Percentiles rank a stretch among this genome's conserved stretches.
These are phyloP conservation scores for Caenorhabditis brenneri DNA, from an alignment of 1,140 invertebrate genomes.

Conservation along the genomic window DNA sequence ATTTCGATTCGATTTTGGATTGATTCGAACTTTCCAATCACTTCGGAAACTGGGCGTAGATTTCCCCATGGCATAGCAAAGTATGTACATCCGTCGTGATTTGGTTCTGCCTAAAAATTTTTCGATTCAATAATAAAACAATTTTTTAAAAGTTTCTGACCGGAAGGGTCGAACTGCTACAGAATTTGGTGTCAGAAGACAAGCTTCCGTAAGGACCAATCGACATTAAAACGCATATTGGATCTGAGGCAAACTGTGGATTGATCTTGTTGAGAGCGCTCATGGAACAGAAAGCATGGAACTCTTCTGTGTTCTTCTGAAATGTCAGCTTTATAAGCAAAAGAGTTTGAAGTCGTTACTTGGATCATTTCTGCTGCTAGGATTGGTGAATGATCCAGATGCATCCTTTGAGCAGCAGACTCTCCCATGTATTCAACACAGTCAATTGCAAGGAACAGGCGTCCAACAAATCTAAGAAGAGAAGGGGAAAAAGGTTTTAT, in stretches of 20 bases:
- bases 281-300: constrained; percentile 62
- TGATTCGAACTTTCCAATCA: constrained; percentile 57
- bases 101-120: constrained; percentile 61
- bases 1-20: constrained; percentile 55
- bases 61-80: constrained; percentile 68
- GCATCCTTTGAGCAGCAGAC: background rate
- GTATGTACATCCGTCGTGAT: constrained; percentile 58
- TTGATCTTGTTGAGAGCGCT: constrained; percentile 61
- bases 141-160: constrained; percentile 11
- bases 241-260: constrained; percentile 58
- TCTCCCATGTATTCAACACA: constrained; percentile 55
- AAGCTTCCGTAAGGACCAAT: constrained; percentile 61
- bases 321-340: too few relatives aligned
- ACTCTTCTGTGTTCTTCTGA: background rate
- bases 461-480: constrained; percentile 57
- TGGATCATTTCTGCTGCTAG: background rate
- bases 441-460: constrained; percentile 53
- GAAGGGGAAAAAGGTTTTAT: background rate
- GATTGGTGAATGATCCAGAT: constrained; percentile 32
- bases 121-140: background rate
- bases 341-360: background rate
- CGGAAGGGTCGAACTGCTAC: constrained; percentile 60
- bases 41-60: constrained; percentile 63
- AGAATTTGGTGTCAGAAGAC: constrained; percentile 45
- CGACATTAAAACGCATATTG: constrained; percentile 60